Conservation (phyloP, 2,888 invertebrate genomes). For the Dryobota labecula region DNA sequence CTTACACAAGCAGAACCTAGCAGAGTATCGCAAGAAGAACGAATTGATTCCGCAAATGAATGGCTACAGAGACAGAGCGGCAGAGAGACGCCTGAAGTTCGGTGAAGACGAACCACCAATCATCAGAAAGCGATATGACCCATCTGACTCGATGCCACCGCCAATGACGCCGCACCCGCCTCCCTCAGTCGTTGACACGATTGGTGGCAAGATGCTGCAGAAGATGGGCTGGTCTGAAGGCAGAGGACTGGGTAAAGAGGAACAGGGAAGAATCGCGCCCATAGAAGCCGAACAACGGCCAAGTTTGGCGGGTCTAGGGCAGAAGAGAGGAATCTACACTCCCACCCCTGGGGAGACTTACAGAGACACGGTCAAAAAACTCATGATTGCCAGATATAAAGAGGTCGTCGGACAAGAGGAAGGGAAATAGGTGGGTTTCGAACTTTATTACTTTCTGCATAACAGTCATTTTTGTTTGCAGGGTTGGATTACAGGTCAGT, state of each 20-base stretch:
- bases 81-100: conserved; percentile 98
- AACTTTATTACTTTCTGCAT: conserved; percentile 66
- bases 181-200: conserved; percentile 96
- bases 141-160: conserved; percentile 77
- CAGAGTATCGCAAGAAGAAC: conserved; percentile 85
- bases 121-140: conserved; percentile 84
- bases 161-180: conserved; percentile 90
- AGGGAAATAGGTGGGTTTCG: conserved; percentile 84
- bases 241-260: conserved; percentile 97
- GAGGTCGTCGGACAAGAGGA: conserved; percentile 93
- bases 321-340: conserved; percentile 94
- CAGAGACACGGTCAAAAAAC: conserved; percentile 96
- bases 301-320: conserved; percentile 96
- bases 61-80: conserved; percentile 98
- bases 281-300: conserved; percentile 94
- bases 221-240: conserved; percentile 99
- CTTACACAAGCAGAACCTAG: conserved; percentile 97
- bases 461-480: conserved; percentile 70
- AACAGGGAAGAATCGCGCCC: conserved; percentile 98
- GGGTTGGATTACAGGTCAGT: conserved; percentile 80
- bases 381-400: conserved; percentile 96
- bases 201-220: conserved; percentile 98
- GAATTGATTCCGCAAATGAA: conserved; percentile 80
- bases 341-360: conserved; percentile 96
- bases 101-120: conserved; percentile 94